Conservation (phyloP, 2,797 vertebrate genomes). For the Cyclura pinguis region DNA sequence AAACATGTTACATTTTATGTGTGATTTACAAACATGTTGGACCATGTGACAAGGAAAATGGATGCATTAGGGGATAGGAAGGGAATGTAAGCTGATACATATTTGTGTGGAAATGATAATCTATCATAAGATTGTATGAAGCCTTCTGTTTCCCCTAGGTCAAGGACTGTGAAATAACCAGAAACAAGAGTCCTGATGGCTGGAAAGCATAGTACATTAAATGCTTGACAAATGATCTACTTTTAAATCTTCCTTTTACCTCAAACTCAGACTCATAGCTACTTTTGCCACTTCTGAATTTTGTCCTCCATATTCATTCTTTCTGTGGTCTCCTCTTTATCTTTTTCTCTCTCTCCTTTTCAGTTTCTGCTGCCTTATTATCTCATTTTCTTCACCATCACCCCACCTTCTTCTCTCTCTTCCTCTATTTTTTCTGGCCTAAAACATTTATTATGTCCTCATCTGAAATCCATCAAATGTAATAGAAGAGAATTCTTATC, state of each 20-base stretch:
- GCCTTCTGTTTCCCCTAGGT: conserved; percentile 71
- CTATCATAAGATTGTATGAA: conserved; percentile 75
- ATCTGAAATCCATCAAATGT: conserved; percentile 40
- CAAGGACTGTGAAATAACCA: conserved; percentile 74
- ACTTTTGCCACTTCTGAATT: conserved; percentile 7
- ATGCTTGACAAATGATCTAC: conserved; percentile 73
- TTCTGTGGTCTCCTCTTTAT: neutral
- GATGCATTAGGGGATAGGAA: conserved; percentile 23
- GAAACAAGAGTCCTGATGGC: conserved; percentile 70
- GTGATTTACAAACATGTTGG: conserved; percentile 54
- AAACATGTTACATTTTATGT: conserved; percentile 38
- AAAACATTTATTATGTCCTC: neutral
- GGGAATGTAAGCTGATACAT: conserved; percentile 59
- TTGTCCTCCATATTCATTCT: neutral
- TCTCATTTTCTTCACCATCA: conserved; percentile 18
- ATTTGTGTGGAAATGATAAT: conserved; percentile 71
- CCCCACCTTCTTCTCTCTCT: conserved; percentile 17
- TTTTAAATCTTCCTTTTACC: conserved; percentile 44
- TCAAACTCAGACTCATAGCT: conserved; percentile 46
- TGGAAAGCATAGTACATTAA: conserved; percentile 59
- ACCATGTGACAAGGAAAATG: conserved; percentile 38
- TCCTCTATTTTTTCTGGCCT: conserved; percentile 30
- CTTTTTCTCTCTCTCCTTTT: neutral
- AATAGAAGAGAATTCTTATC: conserved; percentile 34
- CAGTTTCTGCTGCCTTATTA: conserved; percentile 28